These are phyloP conservation scores for Ctenodactylus gundi DNA, from an alignment of 2,113 vertebrate genomes.

Conservation along the genomic window DNA sequence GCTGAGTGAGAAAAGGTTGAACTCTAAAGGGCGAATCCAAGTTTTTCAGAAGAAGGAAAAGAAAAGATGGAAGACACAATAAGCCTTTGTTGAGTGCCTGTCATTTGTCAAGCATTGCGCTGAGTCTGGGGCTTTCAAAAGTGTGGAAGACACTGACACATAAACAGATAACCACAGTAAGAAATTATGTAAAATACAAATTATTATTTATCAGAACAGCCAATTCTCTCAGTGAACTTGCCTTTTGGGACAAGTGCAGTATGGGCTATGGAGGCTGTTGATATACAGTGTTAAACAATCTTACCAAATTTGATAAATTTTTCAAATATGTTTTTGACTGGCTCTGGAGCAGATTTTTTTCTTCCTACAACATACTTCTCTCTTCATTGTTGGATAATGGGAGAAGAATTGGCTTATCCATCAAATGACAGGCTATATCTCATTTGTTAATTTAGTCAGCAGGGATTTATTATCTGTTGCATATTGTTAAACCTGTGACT, in stretches of 20 bases:
- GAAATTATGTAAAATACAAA: background rate
- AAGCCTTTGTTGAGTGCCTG: too few relatives aligned
- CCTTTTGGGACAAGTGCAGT: background rate
- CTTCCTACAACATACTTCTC: background rate
- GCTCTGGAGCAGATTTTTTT: conserved; percentile 12
- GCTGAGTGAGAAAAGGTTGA: conserved; percentile 1
- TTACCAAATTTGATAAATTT: conserved; percentile 18
- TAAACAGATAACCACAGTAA: conserved; percentile 5
- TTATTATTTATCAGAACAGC: background rate
- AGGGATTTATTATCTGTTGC: background rate
- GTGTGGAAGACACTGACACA: background rate
- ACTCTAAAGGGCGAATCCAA: conserved; percentile 4
- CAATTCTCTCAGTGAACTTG: background rate
- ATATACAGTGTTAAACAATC: background rate
- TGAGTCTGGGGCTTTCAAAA: background rate
- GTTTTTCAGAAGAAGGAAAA: background rate
- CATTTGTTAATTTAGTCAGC: conserved; percentile 7
- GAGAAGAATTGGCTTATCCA: background rate
- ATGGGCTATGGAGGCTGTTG: background rate
- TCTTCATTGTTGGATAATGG: background rate
- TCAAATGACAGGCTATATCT: background rate
- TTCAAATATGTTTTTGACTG: conserved; percentile 8
- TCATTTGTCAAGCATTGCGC: background rate
- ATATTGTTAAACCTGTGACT: background rate
- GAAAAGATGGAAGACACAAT: too few relatives aligned